A percentile compares a stretch with the other conserved stretches of the same genome.
Conservation (phyloP, 2,888 invertebrate species). For the Laothoe populi region DNA sequence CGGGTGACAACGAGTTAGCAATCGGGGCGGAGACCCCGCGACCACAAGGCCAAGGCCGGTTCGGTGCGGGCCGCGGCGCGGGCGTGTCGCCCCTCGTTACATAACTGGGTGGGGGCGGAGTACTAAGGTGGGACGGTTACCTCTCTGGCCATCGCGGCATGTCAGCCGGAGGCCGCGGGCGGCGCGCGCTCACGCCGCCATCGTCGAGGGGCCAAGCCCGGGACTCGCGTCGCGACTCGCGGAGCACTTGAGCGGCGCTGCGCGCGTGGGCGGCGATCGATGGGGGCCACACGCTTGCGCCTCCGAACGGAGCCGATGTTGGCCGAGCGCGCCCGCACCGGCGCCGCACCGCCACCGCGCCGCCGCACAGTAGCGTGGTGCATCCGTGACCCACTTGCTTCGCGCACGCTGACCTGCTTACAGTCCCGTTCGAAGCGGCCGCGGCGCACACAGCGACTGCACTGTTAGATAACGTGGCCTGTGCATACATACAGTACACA, state of each 20-base stretch:
- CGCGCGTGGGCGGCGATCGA: slow-evolving; percentile 71
- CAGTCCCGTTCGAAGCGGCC: slow-evolving; percentile 40
- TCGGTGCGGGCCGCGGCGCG: too few species aligned
- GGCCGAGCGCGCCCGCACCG: slow-evolving; percentile 55
- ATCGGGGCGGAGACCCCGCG: slow-evolving; percentile 25
- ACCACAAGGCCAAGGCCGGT: slow-evolving; percentile 26
- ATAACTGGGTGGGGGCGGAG: slow-evolving; percentile 61
- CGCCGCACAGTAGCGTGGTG: slow-evolving; percentile 41
- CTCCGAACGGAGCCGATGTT: slow-evolving; percentile 61
- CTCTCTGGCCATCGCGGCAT: slow-evolving; percentile 91
- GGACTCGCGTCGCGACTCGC: slow-evolving; percentile 77
- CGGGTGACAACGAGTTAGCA: slow-evolving; percentile 37
- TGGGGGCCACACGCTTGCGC: slow-evolving; percentile 55
- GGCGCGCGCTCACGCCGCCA: slow-evolving; percentile 84
- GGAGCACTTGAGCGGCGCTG: slow-evolving; percentile 70
- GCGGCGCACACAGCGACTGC: slow-evolving; percentile 40
- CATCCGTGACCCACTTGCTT: slow-evolving; percentile 78
- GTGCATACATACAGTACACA: slow-evolving; percentile 10
- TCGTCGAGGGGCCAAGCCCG: slow-evolving; percentile 76
- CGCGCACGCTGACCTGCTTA: slow-evolving; percentile 71
- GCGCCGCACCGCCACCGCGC: slow-evolving; percentile 39
- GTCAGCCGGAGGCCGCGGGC: slow-evolving; percentile 86
- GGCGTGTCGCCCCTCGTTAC: slow-evolving; percentile 68
- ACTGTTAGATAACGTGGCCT: slow-evolving; percentile 33
- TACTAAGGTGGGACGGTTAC: slow-evolving; percentile 77